phyloP scores from a whole-genome alignment of 2,113 vertebrate genomes.

The Danio rerio region DNA sequence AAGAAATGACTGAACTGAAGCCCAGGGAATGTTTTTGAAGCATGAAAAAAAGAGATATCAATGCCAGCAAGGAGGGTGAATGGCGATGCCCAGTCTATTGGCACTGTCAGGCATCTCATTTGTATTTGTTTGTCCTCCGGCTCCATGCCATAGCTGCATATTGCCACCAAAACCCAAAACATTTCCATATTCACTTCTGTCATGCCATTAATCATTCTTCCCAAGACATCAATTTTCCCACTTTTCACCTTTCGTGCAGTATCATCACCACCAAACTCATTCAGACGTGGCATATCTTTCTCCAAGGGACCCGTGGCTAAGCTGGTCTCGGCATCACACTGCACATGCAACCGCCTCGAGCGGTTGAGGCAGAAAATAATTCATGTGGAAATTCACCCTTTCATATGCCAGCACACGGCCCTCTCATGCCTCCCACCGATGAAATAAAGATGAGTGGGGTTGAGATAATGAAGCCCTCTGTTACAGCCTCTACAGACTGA shows the following conservation, averaged over 20 bases:
- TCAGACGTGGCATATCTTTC: neutral
- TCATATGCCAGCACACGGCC: constrained; percentile 64
- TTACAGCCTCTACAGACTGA: constrained; percentile 20
- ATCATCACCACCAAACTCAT: constrained; percentile 1
- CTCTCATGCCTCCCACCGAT: constrained; percentile 62
- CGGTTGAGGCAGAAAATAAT: constrained; percentile 63
- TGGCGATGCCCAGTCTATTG: neutral
- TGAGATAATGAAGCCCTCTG: constrained; percentile 63
- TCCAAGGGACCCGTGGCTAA: neutral
- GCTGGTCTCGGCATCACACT: neutral
- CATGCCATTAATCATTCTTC: constrained; percentile 16
- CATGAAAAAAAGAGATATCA: neutral
- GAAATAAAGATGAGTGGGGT: constrained; percentile 75
- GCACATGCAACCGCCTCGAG: constrained; percentile 53
- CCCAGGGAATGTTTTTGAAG: neutral
- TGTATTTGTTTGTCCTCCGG: constrained; percentile 15
- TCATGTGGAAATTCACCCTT: constrained; percentile 75
- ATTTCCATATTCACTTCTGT: neutral
- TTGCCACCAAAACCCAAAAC: neutral
- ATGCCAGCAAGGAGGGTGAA: neutral
- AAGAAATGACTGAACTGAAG: neutral
- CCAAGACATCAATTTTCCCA: constrained; percentile 4
- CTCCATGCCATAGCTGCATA: neutral
- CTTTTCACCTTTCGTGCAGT: neutral
- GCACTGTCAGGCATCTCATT: constrained; percentile 4